A percentile compares a stretch with the other conserved stretches of the same genome.
Evolutionary conservation across 2,888 invertebrate genomes (phyloP).

Genomic region (Leucania comma): DNA sequence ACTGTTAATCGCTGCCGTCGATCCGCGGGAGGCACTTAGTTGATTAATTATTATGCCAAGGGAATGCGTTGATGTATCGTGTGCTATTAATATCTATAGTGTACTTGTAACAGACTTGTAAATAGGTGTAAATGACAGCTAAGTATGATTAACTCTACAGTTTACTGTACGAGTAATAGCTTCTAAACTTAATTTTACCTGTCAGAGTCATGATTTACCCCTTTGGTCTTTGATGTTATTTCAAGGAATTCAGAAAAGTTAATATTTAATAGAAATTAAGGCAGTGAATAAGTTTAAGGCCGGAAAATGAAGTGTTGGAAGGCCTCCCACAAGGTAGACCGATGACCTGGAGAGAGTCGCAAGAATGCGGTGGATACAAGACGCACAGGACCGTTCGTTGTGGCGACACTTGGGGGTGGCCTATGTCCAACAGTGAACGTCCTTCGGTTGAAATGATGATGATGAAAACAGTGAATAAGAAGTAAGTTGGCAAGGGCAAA

Average conservation of each 20-base stretch:
- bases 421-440: no score
- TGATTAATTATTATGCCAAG: conserved; percentile 46
- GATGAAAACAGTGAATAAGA: no score
- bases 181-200: not conserved
- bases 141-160: not conserved
- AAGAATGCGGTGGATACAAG: no score
- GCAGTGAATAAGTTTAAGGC: no score
- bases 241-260: not conserved
- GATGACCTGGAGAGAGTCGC: no score
- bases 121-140: conserved; percentile 28
- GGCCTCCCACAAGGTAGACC: no score
- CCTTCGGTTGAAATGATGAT: no score
- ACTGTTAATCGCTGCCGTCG: conserved; percentile 21
- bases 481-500: no score
- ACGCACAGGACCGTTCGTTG: no score
- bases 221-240: not conserved
- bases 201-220: not conserved
- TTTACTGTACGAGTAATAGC: not conserved
- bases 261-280: not conserved
- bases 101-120: conserved; percentile 27
- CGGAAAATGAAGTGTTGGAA: no score
- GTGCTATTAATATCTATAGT: conserved; percentile 38
- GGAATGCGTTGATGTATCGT: conserved; percentile 50
- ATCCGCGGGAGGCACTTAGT: conserved; percentile 36
- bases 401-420: no score